Evolutionary conservation across 37 sponge, comb jelly and placozoan species (phyloP).

Genomic region (Dysidea cf. avara): DNA sequence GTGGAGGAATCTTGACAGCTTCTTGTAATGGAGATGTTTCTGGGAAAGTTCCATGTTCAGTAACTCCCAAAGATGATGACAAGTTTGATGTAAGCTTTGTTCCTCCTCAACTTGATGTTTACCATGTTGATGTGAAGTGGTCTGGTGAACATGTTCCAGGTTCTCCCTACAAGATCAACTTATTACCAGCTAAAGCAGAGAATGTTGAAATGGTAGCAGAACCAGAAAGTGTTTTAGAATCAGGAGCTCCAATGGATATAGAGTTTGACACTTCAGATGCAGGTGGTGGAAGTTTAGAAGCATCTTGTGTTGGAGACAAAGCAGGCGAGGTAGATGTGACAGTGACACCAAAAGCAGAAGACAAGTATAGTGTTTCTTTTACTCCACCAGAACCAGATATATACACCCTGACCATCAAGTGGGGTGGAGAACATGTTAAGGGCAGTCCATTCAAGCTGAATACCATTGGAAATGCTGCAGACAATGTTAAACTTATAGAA

Average conservation of each 20-base stretch:
- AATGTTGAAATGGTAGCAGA: slow-evolving; percentile 52
- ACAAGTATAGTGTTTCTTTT: slow-evolving; percentile 33
- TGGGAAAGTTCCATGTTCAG: slow-evolving; percentile 19
- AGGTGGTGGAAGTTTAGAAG: slow-evolving; percentile 54
- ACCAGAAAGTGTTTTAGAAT: slow-evolving; percentile 25
- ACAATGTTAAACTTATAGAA: slow-evolving; percentile 38
- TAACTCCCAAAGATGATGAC: background rate
- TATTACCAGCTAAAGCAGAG: slow-evolving; percentile 42
- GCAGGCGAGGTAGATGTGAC: slow-evolving; percentile 15
- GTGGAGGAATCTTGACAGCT: slow-evolving; percentile 38
- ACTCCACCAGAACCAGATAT: slow-evolving; percentile 29
- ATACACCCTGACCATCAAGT: slow-evolving; percentile 49
- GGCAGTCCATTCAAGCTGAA: slow-evolving; percentile 63
- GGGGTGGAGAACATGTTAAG: slow-evolving; percentile 34
- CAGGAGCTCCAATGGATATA: slow-evolving; percentile 16
- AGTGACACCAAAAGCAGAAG: slow-evolving; percentile 28
- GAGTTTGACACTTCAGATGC: slow-evolving; percentile 55
- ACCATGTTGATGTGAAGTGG: slow-evolving; percentile 33
- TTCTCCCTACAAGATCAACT: slow-evolving; percentile 52
- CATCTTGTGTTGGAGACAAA: slow-evolving; percentile 28
- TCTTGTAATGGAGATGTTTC: slow-evolving; percentile 14
- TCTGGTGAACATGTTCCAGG: slow-evolving; percentile 31
- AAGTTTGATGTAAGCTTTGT: slow-evolving; percentile 13
- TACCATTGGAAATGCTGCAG: slow-evolving; percentile 26
- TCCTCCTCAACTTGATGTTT: slow-evolving; percentile 24